Percentiles rank a stretch among this genome's conserved stretches.
Conservation (phyloP, 2,888 invertebrate species). For the Leucania comma region DNA sequence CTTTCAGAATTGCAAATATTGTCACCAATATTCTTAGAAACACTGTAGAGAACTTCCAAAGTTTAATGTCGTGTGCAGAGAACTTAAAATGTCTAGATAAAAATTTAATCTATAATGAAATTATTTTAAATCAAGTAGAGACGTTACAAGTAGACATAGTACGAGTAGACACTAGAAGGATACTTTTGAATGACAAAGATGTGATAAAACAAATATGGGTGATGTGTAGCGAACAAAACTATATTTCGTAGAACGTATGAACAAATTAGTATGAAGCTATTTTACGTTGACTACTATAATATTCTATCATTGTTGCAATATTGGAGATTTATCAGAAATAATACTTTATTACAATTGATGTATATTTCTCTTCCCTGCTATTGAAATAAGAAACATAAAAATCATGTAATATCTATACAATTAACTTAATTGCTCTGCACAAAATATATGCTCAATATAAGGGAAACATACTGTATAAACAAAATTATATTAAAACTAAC, state of each 20-base stretch:
- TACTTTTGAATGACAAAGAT: slow-evolving; percentile 69
- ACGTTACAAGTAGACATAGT: slow-evolving; percentile 64
- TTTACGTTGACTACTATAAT: slow-evolving; percentile 64
- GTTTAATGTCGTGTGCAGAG: slow-evolving; percentile 29
- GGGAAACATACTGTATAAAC: slow-evolving; percentile 57
- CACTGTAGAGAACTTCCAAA: slow-evolving; percentile 34
- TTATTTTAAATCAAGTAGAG: slow-evolving; percentile 62
- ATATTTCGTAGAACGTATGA: slow-evolving; percentile 54
- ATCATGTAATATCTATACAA: slow-evolving; percentile 40
- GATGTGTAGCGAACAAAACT: slow-evolving; percentile 67
- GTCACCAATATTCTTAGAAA: slow-evolving; percentile 24
- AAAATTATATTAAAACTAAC: slow-evolving; percentile 57
- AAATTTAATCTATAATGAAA: slow-evolving; percentile 26
- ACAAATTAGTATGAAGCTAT: slow-evolving; percentile 57
- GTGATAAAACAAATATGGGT: slow-evolving; percentile 72
- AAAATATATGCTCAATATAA: slow-evolving; percentile 74
- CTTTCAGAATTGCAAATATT: slow-evolving; percentile 34
- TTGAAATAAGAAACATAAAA: slow-evolving; percentile 42
- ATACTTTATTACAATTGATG: slow-evolving; percentile 24
- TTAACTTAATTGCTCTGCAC: slow-evolving; percentile 67
- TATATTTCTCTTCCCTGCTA: slow-evolving; percentile 41
- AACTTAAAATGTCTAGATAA: slow-evolving; percentile 42
- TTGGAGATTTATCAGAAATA: slow-evolving; percentile 61
- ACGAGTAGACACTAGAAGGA: slow-evolving; percentile 62
- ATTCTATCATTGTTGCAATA: slow-evolving; percentile 65